Conservation (phyloP, 2,797 vertebrate species). For the Emys orbicularis region DNA sequence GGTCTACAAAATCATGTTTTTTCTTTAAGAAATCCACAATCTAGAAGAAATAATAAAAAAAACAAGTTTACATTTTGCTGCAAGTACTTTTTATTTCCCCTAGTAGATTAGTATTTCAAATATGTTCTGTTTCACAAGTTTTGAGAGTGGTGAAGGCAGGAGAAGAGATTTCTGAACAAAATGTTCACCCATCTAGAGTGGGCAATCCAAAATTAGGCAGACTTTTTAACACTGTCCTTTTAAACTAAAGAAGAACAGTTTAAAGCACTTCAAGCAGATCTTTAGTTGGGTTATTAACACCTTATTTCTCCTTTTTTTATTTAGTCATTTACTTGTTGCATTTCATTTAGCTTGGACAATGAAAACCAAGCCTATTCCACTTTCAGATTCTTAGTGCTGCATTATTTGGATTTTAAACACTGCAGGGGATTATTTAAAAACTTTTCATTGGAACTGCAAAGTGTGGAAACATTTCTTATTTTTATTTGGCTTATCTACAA, state of each 20-base stretch:
- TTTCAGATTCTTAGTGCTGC: neutral
- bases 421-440: neutral
- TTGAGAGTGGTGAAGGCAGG: neutral
- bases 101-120: neutral
- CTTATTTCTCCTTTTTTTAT: neutral
- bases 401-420: neutral
- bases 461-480: neutral
- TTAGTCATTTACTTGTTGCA: neutral
- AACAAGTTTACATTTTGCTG: neutral
- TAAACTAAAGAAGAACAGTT: neutral
- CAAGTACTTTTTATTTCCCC: neutral
- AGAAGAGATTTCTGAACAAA: neutral
- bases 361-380: neutral
- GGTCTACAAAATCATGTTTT: slow-evolving; percentile 95
- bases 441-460: neutral
- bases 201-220: neutral
- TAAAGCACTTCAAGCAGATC: neutral
- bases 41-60: slow-evolving; percentile 77
- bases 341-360: neutral
- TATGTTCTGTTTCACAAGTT: neutral
- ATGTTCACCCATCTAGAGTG: neutral
- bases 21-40: slow-evolving; percentile 97
- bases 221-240: neutral
- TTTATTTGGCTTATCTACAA: neutral
- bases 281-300: neutral